A percentile compares a stretch with the other conserved stretches of the same genome.
These are phyloP conservation scores for Reinhardtius hippoglossoides DNA, from an alignment of 2,113 vertebrate genomes.

Conservation along the genomic window DNA sequence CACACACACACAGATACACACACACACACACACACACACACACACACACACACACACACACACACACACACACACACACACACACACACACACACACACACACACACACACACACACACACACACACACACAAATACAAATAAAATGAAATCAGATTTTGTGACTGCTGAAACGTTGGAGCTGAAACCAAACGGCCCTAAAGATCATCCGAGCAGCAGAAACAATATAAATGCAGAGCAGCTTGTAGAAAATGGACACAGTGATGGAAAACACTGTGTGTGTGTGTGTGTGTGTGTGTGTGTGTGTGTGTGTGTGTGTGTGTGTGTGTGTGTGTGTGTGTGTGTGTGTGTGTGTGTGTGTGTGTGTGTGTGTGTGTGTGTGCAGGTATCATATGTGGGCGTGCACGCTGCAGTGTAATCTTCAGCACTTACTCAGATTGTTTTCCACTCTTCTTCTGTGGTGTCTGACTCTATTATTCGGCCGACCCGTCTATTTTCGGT, in stretches of 20 bases:
- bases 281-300: background rate
- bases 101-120: background rate
- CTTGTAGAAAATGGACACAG: constrained; percentile 46
- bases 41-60: background rate
- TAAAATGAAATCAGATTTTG: constrained; percentile 17
- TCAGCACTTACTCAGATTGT: constrained; percentile 63
- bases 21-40: background rate
- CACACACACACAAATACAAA: background rate
- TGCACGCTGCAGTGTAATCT: constrained; percentile 50
- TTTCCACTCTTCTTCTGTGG: constrained; percentile 51
- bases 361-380: background rate
- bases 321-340: constrained; percentile 5
- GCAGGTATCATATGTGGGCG: constrained; percentile 26
- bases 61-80: background rate
- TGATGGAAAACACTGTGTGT: constrained; percentile 6
- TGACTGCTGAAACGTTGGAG: constrained; percentile 3
- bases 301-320: no score
- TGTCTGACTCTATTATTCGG: constrained; percentile 62
- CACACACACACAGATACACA: background rate
- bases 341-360: constrained; percentile 2
- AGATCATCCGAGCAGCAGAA: constrained; percentile 63
- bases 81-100: background rate
- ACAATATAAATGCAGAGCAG: constrained; percentile 78
- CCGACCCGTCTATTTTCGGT: constrained; percentile 43
- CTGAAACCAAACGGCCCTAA: constrained; percentile 40